Evolutionary conservation across 2,888 invertebrate species (phyloP).

Genomic region (Mamestra brassicae): DNA sequence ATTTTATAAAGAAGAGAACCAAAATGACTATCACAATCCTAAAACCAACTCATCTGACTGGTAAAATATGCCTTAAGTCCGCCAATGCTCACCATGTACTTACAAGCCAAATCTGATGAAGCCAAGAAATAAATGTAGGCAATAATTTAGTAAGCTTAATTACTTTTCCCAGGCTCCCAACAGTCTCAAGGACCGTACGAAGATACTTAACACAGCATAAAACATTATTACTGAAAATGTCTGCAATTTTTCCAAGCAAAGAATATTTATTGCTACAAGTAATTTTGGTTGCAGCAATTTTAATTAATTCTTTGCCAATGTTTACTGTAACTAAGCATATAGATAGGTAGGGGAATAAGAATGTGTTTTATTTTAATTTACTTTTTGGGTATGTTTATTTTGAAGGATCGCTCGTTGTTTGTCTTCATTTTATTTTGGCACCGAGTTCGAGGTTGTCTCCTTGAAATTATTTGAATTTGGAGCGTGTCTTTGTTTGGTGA

Average conservation of each 20-base stretch:
- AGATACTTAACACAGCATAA: not conserved
- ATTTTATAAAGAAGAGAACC: no score
- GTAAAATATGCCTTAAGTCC: not conserved
- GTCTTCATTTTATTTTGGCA: constrained; percentile 16
- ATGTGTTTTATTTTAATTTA: constrained; percentile 30
- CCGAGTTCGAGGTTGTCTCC: not conserved
- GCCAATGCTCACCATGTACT: no score
- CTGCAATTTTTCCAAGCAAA: not conserved
- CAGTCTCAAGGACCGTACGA: not conserved
- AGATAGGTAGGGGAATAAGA: constrained; percentile 4
- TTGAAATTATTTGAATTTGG: not conserved
- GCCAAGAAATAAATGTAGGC: not conserved
- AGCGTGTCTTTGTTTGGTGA: not conserved
- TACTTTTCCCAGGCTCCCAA: not conserved
- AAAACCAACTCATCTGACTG: not conserved
- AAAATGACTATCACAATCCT: no score
- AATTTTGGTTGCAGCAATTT: constrained; percentile 36
- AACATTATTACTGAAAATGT: constrained; percentile 5
- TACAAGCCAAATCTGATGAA: not conserved
- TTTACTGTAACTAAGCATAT: constrained; percentile 10
- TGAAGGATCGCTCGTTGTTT: constrained; percentile 3
- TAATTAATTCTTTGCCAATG: constrained; percentile 40
- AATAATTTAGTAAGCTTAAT: not conserved
- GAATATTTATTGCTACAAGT: constrained; percentile 13
- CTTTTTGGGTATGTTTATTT: constrained; percentile 5